Evolutionary conservation across 2,888 invertebrate species (phyloP).

Genomic region (Aspidapion aeneum): DNA sequence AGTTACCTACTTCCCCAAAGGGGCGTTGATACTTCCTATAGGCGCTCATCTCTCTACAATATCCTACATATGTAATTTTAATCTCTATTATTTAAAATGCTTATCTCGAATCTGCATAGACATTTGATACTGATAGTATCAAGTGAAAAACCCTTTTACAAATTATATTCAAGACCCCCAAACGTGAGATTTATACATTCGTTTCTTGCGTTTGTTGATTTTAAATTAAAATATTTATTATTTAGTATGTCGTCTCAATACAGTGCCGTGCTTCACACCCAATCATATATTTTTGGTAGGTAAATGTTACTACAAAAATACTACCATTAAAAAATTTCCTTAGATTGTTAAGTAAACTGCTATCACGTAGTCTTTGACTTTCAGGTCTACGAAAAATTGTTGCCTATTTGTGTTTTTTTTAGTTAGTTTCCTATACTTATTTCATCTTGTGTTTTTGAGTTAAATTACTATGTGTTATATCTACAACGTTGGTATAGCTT

Average conservation of each 20-base stretch:
- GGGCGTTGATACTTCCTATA: slow-evolving; percentile 36
- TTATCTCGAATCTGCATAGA: slow-evolving; percentile 46
- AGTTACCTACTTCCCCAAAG: slow-evolving; percentile 39
- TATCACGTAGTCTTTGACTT: no score
- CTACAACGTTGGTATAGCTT: no score
- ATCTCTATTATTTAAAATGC: slow-evolving; percentile 48
- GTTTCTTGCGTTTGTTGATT: slow-evolving; percentile 30
- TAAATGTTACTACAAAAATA: slow-evolving; percentile 17
- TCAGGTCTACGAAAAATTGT: no score
- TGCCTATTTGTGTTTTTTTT: no score
- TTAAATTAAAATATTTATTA: slow-evolving; percentile 34
- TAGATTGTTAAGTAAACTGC: no score
- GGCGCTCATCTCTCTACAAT: slow-evolving; percentile 37
- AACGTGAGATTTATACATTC: slow-evolving; percentile 32
- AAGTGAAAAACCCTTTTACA: slow-evolving; percentile 38
- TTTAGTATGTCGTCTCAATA: slow-evolving; percentile 20
- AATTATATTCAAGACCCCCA: slow-evolving; percentile 35
- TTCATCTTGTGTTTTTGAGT: no score
- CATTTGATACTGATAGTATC: slow-evolving; percentile 48
- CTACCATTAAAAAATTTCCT: not conserved
- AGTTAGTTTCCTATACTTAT: no score
- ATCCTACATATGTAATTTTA: slow-evolving; percentile 48
- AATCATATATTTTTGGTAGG: slow-evolving; percentile 9
- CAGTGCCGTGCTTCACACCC: slow-evolving; percentile 7
- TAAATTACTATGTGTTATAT: no score